These are phyloP conservation scores for Dicaeum eximium DNA, from an alignment of 2,113 vertebrate species.

Conservation along the genomic window DNA sequence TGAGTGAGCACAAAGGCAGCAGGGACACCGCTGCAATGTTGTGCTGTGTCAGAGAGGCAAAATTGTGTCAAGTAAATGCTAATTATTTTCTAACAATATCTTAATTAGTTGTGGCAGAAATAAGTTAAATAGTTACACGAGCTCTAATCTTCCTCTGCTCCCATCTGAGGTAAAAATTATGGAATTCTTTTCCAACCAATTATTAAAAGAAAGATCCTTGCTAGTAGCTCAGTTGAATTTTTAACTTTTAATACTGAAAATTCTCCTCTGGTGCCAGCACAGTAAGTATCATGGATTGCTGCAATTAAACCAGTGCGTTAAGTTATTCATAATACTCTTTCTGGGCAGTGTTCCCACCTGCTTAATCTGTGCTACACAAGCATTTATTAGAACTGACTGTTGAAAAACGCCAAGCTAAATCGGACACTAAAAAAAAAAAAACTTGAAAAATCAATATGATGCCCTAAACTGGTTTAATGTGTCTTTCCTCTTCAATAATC, in stretches of 20 bases:
- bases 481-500: constrained; percentile 59
- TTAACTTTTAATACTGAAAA: constrained; percentile 49
- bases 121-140: not conserved
- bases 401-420: constrained; percentile 53
- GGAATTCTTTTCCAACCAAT: not conserved
- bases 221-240: not conserved
- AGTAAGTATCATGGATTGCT: constrained; percentile 67
- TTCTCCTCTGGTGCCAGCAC: constrained; percentile 44
- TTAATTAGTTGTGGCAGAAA: not conserved
- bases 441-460: constrained; percentile 34
- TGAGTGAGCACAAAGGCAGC: fast-evolving
- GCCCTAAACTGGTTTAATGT: constrained; percentile 57
- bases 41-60: not conserved
- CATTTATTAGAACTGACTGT: constrained; percentile 56
- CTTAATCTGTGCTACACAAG: constrained; percentile 49
- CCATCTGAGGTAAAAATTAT: not conserved
- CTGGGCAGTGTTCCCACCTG: constrained; percentile 66
- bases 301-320: constrained; percentile 64
- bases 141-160: not conserved
- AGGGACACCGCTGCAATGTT: not conserved
- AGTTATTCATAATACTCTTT: constrained; percentile 67
- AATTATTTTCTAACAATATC: not conserved
- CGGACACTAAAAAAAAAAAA: not conserved
- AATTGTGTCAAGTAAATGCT: not conserved
- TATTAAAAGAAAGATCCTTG: not conserved